Percentiles rank a stretch among this genome's conserved stretches.
Conservation (phyloP, 2,888 invertebrate species). For the Timema cristinae region DNA sequence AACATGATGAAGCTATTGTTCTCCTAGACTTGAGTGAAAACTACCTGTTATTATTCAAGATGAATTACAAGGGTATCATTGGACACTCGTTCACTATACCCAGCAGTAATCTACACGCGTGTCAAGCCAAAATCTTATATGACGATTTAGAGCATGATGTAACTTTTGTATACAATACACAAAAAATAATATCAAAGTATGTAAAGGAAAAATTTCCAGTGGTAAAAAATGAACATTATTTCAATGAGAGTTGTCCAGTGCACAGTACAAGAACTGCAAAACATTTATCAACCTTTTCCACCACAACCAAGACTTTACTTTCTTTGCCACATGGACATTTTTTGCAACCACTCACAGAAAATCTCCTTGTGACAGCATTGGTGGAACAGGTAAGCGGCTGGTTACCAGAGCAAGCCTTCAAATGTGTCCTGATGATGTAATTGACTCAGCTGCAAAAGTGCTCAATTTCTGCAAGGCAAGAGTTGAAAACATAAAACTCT, state of each 20-base stretch:
- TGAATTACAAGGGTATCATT: background rate
- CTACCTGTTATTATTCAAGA: background rate
- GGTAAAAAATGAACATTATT: constrained; percentile 13
- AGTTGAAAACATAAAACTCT: constrained; percentile 13
- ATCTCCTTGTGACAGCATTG: constrained; percentile 16
- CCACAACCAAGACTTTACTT: constrained; percentile 12
- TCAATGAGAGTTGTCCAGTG: background rate
- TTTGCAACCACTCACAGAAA: constrained; percentile 6
- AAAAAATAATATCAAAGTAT: constrained; percentile 13
- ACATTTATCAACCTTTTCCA: constrained; percentile 1
- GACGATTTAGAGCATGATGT: constrained; percentile 7
- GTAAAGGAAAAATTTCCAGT: constrained; percentile 8
- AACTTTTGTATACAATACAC: constrained; percentile 7
- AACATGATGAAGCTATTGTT: constrained; percentile 7
- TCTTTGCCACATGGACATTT: constrained; percentile 8
- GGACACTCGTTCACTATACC: background rate
- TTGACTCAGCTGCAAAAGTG: constrained; percentile 6
- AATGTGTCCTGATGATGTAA: background rate
- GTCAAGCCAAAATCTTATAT: background rate
- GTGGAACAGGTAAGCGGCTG: constrained; percentile 14
- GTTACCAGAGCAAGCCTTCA: constrained; percentile 7
- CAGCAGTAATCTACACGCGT: background rate
- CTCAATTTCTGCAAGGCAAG: constrained; percentile 4
- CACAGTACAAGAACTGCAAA: constrained; percentile 15
- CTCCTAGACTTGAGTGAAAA: background rate